A percentile compares a stretch with the other conserved stretches of the same genome.
These are phyloP conservation scores for fruit fly (Drosophila melanogaster) DNA, from an alignment of 1,140 invertebrate genomes.

Conservation along the genomic window DNA sequence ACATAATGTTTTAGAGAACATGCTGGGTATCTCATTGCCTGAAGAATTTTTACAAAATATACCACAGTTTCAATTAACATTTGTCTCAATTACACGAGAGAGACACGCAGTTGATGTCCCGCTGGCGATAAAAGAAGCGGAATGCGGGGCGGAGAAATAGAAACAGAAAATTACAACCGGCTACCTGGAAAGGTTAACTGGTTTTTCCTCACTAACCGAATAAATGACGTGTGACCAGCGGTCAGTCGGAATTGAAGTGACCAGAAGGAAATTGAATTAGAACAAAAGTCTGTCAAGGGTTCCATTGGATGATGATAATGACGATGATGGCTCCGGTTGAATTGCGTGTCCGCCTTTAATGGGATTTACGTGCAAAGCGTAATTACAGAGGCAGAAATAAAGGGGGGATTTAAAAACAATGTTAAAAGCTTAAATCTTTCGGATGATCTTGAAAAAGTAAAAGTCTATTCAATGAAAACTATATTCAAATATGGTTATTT, in stretches of 20 bases:
- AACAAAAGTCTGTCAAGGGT: constrained; percentile 57
- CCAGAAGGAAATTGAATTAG: constrained; percentile 72
- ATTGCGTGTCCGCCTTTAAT: constrained; percentile 69
- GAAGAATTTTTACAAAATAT: not conserved
- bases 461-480: too few species aligned
- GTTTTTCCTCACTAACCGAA: constrained; percentile 37
- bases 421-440: too few species aligned
- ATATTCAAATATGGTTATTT: too few species aligned
- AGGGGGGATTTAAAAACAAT: too few species aligned
- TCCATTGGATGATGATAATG: constrained; percentile 42
- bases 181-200: constrained; percentile 62
- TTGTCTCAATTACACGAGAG: constrained; percentile 58
- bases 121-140: constrained; percentile 43
- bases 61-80: constrained; percentile 67
- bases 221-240: constrained; percentile 77
- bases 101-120: constrained; percentile 41
- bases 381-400: constrained; percentile 40
- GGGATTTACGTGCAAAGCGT: constrained; percentile 68
- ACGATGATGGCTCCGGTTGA: constrained; percentile 48
- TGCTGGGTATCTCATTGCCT: not conserved
- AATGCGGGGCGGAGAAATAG: constrained; percentile 10
- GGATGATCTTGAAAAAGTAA: too few species aligned
- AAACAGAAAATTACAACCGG: constrained; percentile 22
- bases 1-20: not conserved
- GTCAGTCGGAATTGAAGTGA: constrained; percentile 50